These are phyloP conservation scores for Arizona elegans DNA, from an alignment of 2,113 vertebrate genomes.

Conservation along the genomic window DNA sequence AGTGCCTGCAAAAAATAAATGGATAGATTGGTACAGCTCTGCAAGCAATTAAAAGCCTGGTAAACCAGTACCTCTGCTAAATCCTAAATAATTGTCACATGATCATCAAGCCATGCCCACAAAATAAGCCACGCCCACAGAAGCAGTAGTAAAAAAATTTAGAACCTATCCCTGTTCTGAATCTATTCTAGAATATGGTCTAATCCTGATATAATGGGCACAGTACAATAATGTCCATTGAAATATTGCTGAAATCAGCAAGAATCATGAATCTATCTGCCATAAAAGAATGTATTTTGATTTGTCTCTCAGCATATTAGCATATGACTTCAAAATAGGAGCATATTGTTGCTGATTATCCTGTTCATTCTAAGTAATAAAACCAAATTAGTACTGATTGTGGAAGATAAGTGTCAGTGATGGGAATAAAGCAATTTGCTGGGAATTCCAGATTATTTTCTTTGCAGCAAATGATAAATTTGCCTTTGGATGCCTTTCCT, in stretches of 20 bases:
- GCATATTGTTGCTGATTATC: background rate
- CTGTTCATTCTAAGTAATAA: conserved; percentile 20
- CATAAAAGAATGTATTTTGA: conserved; percentile 29
- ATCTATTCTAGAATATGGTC: background rate
- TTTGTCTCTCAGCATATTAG: background rate
- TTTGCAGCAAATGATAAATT: conserved; percentile 25
- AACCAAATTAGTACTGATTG: conserved; percentile 27
- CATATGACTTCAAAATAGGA: conserved; percentile 5
- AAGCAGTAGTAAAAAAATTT: too few relatives aligned
- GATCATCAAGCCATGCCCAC: too few relatives aligned
- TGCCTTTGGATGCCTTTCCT: conserved; percentile 17
- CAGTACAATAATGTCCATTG: background rate
- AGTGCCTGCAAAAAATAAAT: too few relatives aligned
- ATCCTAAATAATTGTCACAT: too few relatives aligned
- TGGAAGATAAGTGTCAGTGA: conserved; percentile 13
- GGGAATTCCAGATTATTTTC: background rate
- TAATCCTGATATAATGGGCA: background rate
- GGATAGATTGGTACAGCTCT: too few relatives aligned
- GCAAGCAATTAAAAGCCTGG: too few relatives aligned
- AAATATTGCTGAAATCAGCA: background rate
- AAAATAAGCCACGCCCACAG: too few relatives aligned
- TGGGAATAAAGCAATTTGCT: background rate
- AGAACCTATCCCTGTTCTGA: background rate
- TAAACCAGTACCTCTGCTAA: too few relatives aligned
- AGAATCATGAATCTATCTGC: background rate